Evolutionary conservation across 2,113 vertebrate species (phyloP).

Genomic region (Microcebus griseorufus): DNA sequence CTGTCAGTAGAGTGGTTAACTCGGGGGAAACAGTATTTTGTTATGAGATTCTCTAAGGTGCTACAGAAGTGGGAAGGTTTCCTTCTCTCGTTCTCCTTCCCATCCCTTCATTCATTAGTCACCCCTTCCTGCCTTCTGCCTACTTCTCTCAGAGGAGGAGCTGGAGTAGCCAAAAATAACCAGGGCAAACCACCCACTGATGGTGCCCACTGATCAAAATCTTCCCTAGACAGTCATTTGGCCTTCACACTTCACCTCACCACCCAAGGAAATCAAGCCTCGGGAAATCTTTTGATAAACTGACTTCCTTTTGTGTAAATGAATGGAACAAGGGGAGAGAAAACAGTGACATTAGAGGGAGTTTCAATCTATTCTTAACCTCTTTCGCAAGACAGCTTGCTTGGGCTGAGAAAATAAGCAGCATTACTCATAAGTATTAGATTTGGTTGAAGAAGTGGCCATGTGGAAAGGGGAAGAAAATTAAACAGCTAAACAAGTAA

Average conservation of each 20-base stretch:
- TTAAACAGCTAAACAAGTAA: not conserved
- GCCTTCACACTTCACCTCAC: not conserved
- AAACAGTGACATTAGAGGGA: not conserved
- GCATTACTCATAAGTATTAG: not conserved
- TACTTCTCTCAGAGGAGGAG: not conserved
- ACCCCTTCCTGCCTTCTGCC: not conserved
- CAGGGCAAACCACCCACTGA: not conserved
- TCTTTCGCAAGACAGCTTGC: slow-evolving; percentile 45
- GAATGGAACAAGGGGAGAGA: not conserved
- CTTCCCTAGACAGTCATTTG: not conserved
- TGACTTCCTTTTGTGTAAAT: slow-evolving; percentile 33
- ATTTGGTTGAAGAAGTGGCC: slow-evolving; percentile 26
- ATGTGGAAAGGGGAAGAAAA: slow-evolving; percentile 39
- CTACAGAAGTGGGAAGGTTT: not conserved
- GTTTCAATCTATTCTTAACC: slow-evolving; percentile 39
- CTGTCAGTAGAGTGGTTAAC: not conserved
- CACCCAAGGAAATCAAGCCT: not conserved
- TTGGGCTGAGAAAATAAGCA: slow-evolving; percentile 55
- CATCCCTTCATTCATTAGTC: not conserved
- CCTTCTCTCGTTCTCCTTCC: not conserved
- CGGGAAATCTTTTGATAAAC: slow-evolving; percentile 37
- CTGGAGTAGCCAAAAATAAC: slow-evolving; percentile 7
- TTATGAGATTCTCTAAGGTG: not conserved
- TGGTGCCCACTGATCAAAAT: not conserved
- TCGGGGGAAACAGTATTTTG: not conserved